Conservation (phyloP, 2,113 vertebrate species). For the Halichoeres trimaculatus region DNA sequence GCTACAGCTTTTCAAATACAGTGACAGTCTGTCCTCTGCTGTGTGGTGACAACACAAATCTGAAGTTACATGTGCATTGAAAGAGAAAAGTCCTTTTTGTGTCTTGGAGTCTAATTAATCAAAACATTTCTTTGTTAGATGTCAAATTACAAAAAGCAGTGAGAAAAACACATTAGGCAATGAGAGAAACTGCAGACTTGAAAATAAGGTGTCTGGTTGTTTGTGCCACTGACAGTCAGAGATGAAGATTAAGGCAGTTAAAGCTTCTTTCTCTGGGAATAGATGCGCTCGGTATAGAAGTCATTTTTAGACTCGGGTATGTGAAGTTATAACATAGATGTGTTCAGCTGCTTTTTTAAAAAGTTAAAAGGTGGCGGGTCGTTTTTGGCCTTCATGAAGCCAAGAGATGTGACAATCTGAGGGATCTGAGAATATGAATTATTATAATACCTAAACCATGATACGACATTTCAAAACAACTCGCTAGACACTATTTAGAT, state of each 20-base stretch:
- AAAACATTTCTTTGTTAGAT: constrained; percentile 54
- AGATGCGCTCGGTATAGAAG: constrained; percentile 58
- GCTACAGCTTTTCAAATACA: constrained; percentile 20
- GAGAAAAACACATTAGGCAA: constrained; percentile 47
- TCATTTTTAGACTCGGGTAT: constrained; percentile 35
- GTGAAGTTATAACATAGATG: constrained; percentile 25
- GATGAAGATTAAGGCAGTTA: constrained; percentile 54
- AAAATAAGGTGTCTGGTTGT: constrained; percentile 41
- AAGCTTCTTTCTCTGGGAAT: constrained; percentile 32
- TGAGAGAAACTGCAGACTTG: constrained; percentile 30
- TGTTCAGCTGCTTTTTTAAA: constrained; percentile 13
- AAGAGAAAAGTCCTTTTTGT: constrained; percentile 23
- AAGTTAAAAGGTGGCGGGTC: constrained; percentile 11
- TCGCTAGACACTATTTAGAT: too few species aligned
- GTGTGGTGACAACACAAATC: constrained; percentile 12
- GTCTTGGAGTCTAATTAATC: constrained; percentile 47
- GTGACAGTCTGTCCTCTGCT: constrained; percentile 13
- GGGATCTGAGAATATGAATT: too few species aligned
- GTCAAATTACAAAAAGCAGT: constrained; percentile 54
- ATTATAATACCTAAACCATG: too few species aligned
- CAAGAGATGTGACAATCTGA: too few species aligned
- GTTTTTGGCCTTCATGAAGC: constrained; percentile 23
- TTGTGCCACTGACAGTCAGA: constrained; percentile 40
- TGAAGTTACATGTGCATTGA: not conserved
- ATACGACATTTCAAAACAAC: too few species aligned